phyloP scores from a whole-genome alignment of 2,888 invertebrate species.

The Ditylenchus weischeri region DNA sequence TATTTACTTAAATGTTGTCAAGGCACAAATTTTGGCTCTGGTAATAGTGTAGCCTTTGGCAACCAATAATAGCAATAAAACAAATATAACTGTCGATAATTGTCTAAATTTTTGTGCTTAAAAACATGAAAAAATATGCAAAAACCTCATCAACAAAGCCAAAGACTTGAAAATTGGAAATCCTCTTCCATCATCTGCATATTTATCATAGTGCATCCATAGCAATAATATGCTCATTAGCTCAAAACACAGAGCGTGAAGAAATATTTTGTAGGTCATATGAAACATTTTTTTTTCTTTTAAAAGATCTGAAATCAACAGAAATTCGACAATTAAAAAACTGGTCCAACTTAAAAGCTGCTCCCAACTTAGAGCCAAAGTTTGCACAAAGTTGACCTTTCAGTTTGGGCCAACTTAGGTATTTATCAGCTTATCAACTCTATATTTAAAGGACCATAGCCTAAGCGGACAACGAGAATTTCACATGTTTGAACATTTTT shows the following conservation, averaged over 20 bases:
- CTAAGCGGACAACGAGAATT: too few relatives aligned
- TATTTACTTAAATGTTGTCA: slow-evolving; percentile 61
- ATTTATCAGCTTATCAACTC: too few relatives aligned
- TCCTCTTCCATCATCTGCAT: slow-evolving; percentile 73
- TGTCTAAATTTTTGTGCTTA: slow-evolving; percentile 61
- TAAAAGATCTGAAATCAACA: slow-evolving; percentile 68
- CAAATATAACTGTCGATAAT: slow-evolving; percentile 64
- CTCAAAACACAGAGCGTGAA: slow-evolving; percentile 72
- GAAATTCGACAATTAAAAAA: not conserved
- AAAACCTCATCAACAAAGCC: slow-evolving; percentile 59
- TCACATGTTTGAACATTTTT: too few relatives aligned
- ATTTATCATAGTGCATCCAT: slow-evolving; percentile 73
- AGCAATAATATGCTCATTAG: slow-evolving; percentile 70
- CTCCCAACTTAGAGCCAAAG: too few relatives aligned
- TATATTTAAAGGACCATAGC: too few relatives aligned
- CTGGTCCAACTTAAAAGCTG: too few relatives aligned
- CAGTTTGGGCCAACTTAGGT: too few relatives aligned
- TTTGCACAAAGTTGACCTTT: too few relatives aligned
- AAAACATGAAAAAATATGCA: too few relatives aligned
- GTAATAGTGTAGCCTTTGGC: slow-evolving; percentile 89
- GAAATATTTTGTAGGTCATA: slow-evolving; percentile 81
- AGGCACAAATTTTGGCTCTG: slow-evolving; percentile 60
- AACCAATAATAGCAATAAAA: slow-evolving; percentile 75
- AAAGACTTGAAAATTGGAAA: slow-evolving; percentile 61
- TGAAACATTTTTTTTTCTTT: slow-evolving; percentile 78